phyloP scores from a whole-genome alignment of 2,797 vertebrate genomes.

The Scolopax bukidnonensis region DNA sequence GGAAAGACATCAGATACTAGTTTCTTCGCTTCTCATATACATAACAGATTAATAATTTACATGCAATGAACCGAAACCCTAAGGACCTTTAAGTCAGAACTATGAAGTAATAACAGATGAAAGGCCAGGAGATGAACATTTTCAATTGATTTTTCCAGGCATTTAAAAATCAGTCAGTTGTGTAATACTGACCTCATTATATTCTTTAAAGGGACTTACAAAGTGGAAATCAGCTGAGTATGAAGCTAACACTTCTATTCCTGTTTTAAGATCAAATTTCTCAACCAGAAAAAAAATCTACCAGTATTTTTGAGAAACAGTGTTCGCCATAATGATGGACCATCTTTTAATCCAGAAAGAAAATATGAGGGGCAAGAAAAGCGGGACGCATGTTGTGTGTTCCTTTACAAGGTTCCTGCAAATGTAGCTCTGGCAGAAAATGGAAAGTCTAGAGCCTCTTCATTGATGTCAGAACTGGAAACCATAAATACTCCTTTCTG shows the following conservation, averaged over 20 bases:
- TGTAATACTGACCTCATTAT: slow-evolving; percentile 34
- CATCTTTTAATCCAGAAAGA: background rate
- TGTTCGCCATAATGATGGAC: background rate
- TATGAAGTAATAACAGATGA: slow-evolving; percentile 10
- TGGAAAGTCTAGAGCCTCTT: background rate
- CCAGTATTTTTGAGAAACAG: background rate
- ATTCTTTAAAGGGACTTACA: background rate
- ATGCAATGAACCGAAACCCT: background rate
- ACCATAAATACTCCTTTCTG: background rate
- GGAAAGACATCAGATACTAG: background rate
- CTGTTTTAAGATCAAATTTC: background rate
- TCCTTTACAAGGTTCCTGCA: background rate
- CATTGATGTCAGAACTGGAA: background rate
- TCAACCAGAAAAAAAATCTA: background rate
- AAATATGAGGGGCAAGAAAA: background rate
- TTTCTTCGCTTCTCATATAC: background rate
- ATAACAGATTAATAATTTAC: slow-evolving; percentile 38
- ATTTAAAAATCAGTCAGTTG: slow-evolving; percentile 16
- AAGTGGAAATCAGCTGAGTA: background rate
- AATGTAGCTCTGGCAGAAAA: background rate
- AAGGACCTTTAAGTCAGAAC: background rate
- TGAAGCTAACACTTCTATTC: background rate
- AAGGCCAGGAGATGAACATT: background rate
- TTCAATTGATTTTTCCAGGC: slow-evolving; percentile 27
- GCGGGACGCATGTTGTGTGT: background rate